Conservation (phyloP, 2,888 invertebrate species). For the Drosophila neonasuta region DNA sequence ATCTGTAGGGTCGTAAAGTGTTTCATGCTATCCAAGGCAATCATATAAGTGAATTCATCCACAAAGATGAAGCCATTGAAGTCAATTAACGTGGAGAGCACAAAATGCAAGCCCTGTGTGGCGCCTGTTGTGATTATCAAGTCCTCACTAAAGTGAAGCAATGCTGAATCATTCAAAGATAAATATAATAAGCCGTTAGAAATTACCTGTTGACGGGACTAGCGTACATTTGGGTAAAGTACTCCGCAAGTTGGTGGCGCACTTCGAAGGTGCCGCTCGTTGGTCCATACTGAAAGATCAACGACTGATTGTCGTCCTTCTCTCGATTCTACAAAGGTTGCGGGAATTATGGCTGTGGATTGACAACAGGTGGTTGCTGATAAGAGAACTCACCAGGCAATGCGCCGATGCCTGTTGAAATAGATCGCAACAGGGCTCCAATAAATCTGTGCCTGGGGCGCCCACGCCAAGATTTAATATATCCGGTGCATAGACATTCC, state of each 20-base stretch:
- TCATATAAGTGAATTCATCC: slow-evolving; percentile 86
- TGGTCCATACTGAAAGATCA: slow-evolving; percentile 84
- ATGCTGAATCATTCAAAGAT: background rate
- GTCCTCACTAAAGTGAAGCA: slow-evolving; percentile 81
- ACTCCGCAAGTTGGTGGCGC: slow-evolving; percentile 83
- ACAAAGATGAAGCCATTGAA: slow-evolving; percentile 84
- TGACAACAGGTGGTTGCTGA: slow-evolving; percentile 7
- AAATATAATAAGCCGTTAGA: background rate
- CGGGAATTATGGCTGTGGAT: background rate
- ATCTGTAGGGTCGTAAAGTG: slow-evolving; percentile 84
- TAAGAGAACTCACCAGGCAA: slow-evolving; percentile 80
- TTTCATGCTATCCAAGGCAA: slow-evolving; percentile 84
- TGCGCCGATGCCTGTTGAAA: slow-evolving; percentile 83
- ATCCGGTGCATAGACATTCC: slow-evolving; percentile 83
- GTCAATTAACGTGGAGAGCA: slow-evolving; percentile 84
- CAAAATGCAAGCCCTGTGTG: slow-evolving; percentile 84
- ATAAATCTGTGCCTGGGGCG: slow-evolving; percentile 84
- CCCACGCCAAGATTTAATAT: slow-evolving; percentile 83
- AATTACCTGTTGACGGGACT: slow-evolving; percentile 81
- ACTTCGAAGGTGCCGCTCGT: slow-evolving; percentile 83
- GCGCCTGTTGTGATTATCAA: slow-evolving; percentile 85
- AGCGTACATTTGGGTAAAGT: slow-evolving; percentile 82
- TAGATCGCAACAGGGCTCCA: slow-evolving; percentile 82
- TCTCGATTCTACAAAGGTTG: slow-evolving; percentile 65
- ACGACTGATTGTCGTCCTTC: slow-evolving; percentile 63